Evolutionary conservation across 2,797 vertebrate genomes (phyloP).

Genomic region (Anableps anableps): DNA sequence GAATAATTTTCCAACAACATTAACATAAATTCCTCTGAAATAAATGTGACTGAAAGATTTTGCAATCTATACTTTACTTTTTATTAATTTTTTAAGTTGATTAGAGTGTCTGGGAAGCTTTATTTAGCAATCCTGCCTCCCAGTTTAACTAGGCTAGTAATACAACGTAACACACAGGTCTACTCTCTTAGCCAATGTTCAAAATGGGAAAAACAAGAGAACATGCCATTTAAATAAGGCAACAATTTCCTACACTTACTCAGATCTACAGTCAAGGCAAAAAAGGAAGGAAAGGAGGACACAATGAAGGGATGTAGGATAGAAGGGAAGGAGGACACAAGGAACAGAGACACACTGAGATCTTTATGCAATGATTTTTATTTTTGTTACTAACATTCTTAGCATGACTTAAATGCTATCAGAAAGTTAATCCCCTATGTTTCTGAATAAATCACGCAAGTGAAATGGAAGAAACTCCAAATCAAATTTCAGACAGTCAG

Average conservation of each 20-base stretch:
- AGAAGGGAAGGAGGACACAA: background rate
- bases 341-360: background rate
- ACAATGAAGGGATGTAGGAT: background rate
- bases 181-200: background rate
- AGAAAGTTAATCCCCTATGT: background rate
- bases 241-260: background rate
- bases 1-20: background rate
- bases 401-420: background rate
- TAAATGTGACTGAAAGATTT: background rate
- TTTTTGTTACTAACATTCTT: background rate
- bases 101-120: background rate
- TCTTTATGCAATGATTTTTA: background rate
- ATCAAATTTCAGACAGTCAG: background rate
- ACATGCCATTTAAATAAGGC: background rate
- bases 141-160: background rate
- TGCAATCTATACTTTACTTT: background rate
- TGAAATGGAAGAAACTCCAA: background rate
- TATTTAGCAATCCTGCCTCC: background rate
- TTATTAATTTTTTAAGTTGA: background rate
- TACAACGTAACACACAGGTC: background rate
- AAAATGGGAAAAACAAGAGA: background rate
- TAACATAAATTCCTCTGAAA: background rate
- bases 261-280: background rate
- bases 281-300: background rate
- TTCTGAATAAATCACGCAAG: background rate